These are phyloP conservation scores for Sialia sialis DNA, from an alignment of 2,113 vertebrate species.

Conservation along the genomic window DNA sequence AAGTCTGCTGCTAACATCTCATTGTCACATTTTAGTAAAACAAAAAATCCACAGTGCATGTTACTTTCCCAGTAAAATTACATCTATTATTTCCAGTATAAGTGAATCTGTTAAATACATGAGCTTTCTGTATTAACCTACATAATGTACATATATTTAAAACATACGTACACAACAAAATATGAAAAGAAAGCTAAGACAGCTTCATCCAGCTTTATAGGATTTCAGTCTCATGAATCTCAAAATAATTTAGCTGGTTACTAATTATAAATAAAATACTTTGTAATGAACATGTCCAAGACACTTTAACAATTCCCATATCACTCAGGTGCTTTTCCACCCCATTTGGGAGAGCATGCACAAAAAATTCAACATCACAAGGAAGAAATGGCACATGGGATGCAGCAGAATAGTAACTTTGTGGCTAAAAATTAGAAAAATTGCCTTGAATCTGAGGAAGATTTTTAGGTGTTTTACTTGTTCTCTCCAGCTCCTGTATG, in stretches of 20 bases:
- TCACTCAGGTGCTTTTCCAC: neutral
- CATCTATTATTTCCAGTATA: fast-evolving
- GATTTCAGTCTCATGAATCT: neutral
- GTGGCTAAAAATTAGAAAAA: neutral
- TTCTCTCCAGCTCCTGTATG: neutral
- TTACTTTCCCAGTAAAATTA: neutral
- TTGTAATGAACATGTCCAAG: neutral
- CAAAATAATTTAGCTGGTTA: neutral
- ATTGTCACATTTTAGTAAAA: neutral
- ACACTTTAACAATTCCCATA: neutral
- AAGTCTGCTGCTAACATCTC: neutral
- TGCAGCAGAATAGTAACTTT: neutral
- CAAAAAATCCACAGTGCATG: neutral
- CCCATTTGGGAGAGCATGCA: neutral
- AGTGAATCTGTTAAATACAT: neutral
- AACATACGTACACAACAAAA: neutral
- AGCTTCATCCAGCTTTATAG: neutral
- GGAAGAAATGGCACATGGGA: neutral
- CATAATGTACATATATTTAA: neutral
- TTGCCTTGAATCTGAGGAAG: neutral
- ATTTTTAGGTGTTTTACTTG: neutral
- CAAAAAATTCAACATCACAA: neutral
- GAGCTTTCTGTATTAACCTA: neutral
- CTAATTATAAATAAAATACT: neutral
- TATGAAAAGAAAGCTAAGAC: neutral